A percentile compares a stretch with the other conserved stretches of the same genome.
These are phyloP conservation scores for Xiphophorus birchmanni DNA, from an alignment of 2,797 vertebrate genomes.

Conservation along the genomic window DNA sequence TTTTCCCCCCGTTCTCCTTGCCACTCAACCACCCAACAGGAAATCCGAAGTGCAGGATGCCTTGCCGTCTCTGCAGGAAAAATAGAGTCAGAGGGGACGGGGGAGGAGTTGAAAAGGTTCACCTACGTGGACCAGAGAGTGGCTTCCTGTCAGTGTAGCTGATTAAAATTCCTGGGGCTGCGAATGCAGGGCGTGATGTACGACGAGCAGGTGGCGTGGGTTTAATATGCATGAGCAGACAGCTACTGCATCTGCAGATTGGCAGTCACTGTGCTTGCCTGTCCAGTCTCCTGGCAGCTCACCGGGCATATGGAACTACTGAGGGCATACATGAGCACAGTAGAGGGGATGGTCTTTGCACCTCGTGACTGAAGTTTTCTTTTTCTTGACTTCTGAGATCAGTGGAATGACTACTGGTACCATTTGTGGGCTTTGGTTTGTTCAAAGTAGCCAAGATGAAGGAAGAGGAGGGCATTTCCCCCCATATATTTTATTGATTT, in stretches of 20 bases:
- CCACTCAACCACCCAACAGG: constrained; percentile 30
- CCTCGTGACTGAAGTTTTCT: constrained; percentile 48
- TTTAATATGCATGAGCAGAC: constrained; percentile 80
- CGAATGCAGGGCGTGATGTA: constrained; percentile 78
- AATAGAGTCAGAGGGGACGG: constrained; percentile 1
- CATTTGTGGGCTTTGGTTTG: constrained; percentile 43
- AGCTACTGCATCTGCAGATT: constrained; percentile 77
- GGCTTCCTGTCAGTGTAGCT: constrained; percentile 70
- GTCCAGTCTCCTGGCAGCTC: constrained; percentile 70
- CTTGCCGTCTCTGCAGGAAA: constrained; percentile 26
- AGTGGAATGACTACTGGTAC: constrained; percentile 13
- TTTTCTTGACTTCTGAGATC: constrained; percentile 47
- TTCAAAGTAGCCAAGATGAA: constrained; percentile 39
- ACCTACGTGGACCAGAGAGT: constrained; percentile 55
- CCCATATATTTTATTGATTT: constrained; percentile 68
- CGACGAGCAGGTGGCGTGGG: constrained; percentile 76
- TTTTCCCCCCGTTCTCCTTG: background rate
- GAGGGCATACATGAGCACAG: constrained; percentile 65
- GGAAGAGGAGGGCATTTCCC: constrained; percentile 31
- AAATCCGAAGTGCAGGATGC: constrained; percentile 29
- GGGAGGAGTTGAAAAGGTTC: constrained; percentile 59
- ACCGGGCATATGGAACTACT: constrained; percentile 69
- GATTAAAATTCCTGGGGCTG: constrained; percentile 76
- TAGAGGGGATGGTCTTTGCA: constrained; percentile 46
- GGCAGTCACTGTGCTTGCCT: constrained; percentile 74